Conservation (phyloP, 1,140 invertebrate genomes). For the Coelopa frigida region DNA sequence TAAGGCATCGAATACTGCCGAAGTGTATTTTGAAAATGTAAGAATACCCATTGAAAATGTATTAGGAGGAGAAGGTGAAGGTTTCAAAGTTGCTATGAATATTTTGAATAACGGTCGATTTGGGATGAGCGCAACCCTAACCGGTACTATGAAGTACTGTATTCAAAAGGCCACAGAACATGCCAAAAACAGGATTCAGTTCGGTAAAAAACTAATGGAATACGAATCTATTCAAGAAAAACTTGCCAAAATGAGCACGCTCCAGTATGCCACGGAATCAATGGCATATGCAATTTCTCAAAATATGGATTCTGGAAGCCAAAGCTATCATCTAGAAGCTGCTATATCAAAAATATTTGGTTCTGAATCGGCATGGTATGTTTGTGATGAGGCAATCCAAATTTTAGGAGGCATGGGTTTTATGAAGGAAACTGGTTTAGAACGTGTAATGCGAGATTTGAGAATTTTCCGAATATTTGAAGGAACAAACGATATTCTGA, state of each 20-base stretch:
- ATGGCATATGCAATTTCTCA: constrained; percentile 90
- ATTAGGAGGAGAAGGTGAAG: constrained; percentile 86
- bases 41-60: constrained; percentile 94
- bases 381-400: constrained; percentile 97
- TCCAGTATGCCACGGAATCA: constrained; percentile 93
- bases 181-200: constrained; percentile 83
- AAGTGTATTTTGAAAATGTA: constrained; percentile 94
- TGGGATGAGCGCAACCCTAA: constrained; percentile 91
- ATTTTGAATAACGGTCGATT: constrained; percentile 98
- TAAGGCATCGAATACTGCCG: constrained; percentile 94
- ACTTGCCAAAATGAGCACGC: constrained; percentile 82
- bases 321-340: constrained; percentile 88
- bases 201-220: constrained; percentile 77
- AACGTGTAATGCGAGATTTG: constrained; percentile 87
- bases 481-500: constrained; percentile 97
- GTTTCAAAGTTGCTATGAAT: constrained; percentile 99
- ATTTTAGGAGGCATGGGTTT: constrained; percentile 90
- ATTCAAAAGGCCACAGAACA: constrained; percentile 87
- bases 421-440: constrained; percentile 89
- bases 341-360: constrained; percentile 96
- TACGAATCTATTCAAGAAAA: constrained; percentile 93
- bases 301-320: constrained; percentile 84
- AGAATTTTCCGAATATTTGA: constrained; percentile 99
- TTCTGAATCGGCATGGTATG: constrained; percentile 83
- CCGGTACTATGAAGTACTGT: constrained; percentile 87